Evolutionary conservation across 1,140 invertebrate genomes (phyloP).

Genomic region (Ceratina australensis): DNA sequence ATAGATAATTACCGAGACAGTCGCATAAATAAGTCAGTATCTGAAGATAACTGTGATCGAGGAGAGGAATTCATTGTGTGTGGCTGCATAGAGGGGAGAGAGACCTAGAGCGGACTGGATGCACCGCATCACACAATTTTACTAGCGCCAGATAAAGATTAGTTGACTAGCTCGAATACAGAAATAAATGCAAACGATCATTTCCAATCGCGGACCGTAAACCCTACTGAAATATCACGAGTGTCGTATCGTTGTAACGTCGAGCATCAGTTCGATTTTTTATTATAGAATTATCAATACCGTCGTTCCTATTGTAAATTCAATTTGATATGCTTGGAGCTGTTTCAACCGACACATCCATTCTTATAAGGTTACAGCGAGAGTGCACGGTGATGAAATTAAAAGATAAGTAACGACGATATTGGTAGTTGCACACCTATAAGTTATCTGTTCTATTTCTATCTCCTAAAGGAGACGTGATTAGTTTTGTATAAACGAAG

Average conservation of each 20-base stretch:
- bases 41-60: conserved; percentile 50
- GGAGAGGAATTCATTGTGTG: conserved; percentile 48
- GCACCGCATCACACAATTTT: conserved; percentile 40
- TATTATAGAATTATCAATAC: background rate
- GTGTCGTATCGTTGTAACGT: background rate
- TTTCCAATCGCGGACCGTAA: conserved; percentile 18
- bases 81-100: conserved; percentile 21
- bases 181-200: conserved; percentile 19
- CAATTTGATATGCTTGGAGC: background rate
- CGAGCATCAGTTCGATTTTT: background rate
- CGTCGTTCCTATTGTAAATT: background rate
- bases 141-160: conserved; percentile 31
- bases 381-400: background rate
- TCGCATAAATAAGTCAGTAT: conserved; percentile 58
- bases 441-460: too few species aligned
- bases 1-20: conserved; percentile 58
- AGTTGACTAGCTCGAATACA: conserved; percentile 19
- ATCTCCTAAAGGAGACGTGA: too few species aligned
- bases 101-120: conserved; percentile 1
- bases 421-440: background rate
- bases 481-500: too few species aligned
- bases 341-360: too few species aligned
- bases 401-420: conserved; percentile 8
- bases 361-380: background rate
- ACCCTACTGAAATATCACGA: background rate